Percentiles rank a stretch among this genome's conserved stretches.
Conservation (phyloP, 2,888 invertebrate species). For the Mystacides longicornis region DNA sequence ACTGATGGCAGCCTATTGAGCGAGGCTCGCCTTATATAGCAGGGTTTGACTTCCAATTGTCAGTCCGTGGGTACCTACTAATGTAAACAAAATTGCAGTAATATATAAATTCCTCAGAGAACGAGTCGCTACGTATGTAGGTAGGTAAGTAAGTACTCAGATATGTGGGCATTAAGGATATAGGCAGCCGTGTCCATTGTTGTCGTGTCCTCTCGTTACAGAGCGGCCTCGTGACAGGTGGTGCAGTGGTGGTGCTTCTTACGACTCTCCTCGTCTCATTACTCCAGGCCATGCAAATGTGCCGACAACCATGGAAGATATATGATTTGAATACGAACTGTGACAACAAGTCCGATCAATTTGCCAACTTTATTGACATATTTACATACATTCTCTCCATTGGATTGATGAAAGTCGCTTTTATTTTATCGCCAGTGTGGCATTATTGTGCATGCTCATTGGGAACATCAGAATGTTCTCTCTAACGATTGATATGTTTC, state of each 20-base stretch:
- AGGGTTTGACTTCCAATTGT: background rate
- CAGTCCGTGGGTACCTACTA: background rate
- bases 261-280: background rate
- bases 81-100: background rate
- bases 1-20: too few relatives aligned
- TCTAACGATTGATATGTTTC: too few relatives aligned
- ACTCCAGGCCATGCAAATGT: slow-evolving; percentile 12
- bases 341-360: slow-evolving; percentile 12
- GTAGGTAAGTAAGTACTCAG: background rate
- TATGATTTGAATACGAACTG: slow-evolving; percentile 23
- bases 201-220: background rate
- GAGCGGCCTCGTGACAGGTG: background rate
- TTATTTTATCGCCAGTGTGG: background rate
- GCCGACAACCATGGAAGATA: slow-evolving; percentile 8
- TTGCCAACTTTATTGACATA: slow-evolving; percentile 16
- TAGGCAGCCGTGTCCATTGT: too few relatives aligned
- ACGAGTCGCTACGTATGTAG: background rate
- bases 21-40: too few relatives aligned
- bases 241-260: background rate
- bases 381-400: slow-evolving; percentile 15
- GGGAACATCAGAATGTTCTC: too few relatives aligned
- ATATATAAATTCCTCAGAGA: background rate
- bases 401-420: background rate
- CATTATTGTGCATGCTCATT: too few relatives aligned
- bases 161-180: too few relatives aligned